Base-by-base conservation (phyloP, 2,797 vertebrate genomes). In the Notolepis coatsorum region DNA sequence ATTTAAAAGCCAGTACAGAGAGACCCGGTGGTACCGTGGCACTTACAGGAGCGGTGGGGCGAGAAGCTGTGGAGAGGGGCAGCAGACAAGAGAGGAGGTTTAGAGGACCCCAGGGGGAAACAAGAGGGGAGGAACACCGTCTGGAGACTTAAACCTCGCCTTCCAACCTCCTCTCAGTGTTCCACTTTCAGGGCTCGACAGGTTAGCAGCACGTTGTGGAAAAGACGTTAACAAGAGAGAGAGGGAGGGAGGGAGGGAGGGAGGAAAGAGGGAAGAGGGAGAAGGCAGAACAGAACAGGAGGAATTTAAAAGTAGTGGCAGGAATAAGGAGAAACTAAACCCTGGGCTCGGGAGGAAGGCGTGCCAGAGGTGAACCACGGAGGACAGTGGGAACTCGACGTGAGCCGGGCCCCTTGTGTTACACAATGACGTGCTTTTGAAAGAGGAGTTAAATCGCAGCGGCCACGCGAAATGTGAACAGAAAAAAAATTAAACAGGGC, bases 41-140 rank as follows among this genome's bases (percentile, higher is more conserved):
- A 86, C 86, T 88, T 79, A 85, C 80, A 85, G 70, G 23, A 10
- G 60, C 52, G 15, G 66, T 48, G 77, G 57, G 68, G 77, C 79
- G 67, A 83, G 67, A 75, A 79, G 69, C 78, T 71, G 68, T 21
- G 81, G 43, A n/a, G n/a, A n/a, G 64, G 57, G 66, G 76, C 66
- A 69, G 77, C 66, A 70, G 51, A 77, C 61, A 59, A n/a, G 68
- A 81, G 41, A 65, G 76, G 61, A 77, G 79, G 48, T 70, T 81
- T 71, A 86, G 65, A 77, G 37, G 65, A 62, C 72, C 81, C 70
- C 61, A 66, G 67, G 49, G 54, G 48, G 28, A 75, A 75, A n/a
- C n/a, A 64, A 72, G 56, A 81, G 49, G 35, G 55, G 38, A 45
- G 58, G 62, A 69, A 46, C 6, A 69, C 65, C 68, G 61, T 57